Evolutionary conservation across 2,888 invertebrate genomes (phyloP), one percentile per base, ranked within the genome.

Genomic region (Pammene fasciana): DNA sequence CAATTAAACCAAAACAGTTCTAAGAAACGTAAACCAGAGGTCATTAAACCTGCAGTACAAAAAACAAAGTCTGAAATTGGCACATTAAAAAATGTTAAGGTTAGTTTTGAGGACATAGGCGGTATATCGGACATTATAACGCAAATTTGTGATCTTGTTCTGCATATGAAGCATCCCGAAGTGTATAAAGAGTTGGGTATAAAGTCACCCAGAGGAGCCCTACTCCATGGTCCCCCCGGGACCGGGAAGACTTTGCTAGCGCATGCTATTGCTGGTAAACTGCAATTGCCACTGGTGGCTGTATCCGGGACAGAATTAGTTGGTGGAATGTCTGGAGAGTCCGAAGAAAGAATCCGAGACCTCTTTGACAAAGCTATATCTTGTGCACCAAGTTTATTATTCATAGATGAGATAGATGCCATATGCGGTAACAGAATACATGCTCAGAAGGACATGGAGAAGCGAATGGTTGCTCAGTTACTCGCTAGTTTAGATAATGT

Each of bases 341-440:
- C 98, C 0, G 99, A 99, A 87, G 97, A 97, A 81, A 94, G 98
- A 75, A 97, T 99, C 72, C 93, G 99, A 72, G 96, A 97, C 76
- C 87, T 99, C 13, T 99, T 99, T 90, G 97, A 97, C 48, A 95
- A 96, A 81, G 98, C 99, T 0, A 85, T 94, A 8, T 89, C 94
- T 62, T 87, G 94, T 68, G 94, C 97, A 10, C 97, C 98, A 0
- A 96, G 97, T 84, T 94, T 99, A 13, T 87, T 99, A 48, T 98
- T 99, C 82, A 96, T 99, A 73, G 99, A 99, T 89, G 99, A 99
- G 92, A 97, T 99, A 71, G 99, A 99, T 92, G 96, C 98, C n/a
- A 96, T 99, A 56, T 97, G 98, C 43, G 97, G 97, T 6, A 97
- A 98, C 83, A 93, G 98, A 80, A 96, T 97, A 68, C 96, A 96